Evolutionary conservation across 2,888 invertebrate genomes (phyloP).

Genomic region (Pardosa pseudoannulata): DNA sequence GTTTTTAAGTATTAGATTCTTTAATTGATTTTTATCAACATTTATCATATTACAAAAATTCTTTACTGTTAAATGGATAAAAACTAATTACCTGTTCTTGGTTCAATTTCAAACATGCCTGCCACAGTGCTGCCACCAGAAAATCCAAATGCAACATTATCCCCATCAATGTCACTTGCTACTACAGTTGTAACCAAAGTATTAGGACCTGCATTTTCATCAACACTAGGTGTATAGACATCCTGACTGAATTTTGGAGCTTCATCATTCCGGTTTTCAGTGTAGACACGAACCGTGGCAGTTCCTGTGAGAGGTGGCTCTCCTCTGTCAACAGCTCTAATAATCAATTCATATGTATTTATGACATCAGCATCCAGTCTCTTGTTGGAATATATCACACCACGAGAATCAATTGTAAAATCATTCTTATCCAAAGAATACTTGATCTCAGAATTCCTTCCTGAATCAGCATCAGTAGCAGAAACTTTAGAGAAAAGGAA

Average conservation of each 20-base stretch:
- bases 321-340: constrained; percentile 96
- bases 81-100: constrained; percentile 87
- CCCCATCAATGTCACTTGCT: constrained; percentile 97
- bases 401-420: constrained; percentile 94
- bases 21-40: too few species aligned
- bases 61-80: too few species aligned
- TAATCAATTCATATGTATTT: constrained; percentile 95
- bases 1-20: too few species aligned
- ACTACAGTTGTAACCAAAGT: constrained; percentile 97
- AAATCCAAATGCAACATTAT: constrained; percentile 92
- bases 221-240: constrained; percentile 96
- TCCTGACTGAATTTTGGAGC: constrained; percentile 97
- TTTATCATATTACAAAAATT: too few species aligned
- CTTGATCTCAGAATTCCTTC: constrained; percentile 94
- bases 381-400: constrained; percentile 93
- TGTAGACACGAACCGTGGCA: constrained; percentile 95
- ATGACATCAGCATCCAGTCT: constrained; percentile 97
- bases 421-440: constrained; percentile 94
- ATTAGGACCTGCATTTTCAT: constrained; percentile 96
- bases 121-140: constrained; percentile 91
- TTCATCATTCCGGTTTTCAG: constrained; percentile 98
- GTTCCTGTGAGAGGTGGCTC: constrained; percentile 94
- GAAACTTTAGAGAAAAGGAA: constrained; percentile 81
- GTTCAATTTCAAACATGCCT: constrained; percentile 95
- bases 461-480: constrained; percentile 96